phyloP scores from a whole-genome alignment of 2,888 invertebrate species.

The Tetranychus truncatus region DNA sequence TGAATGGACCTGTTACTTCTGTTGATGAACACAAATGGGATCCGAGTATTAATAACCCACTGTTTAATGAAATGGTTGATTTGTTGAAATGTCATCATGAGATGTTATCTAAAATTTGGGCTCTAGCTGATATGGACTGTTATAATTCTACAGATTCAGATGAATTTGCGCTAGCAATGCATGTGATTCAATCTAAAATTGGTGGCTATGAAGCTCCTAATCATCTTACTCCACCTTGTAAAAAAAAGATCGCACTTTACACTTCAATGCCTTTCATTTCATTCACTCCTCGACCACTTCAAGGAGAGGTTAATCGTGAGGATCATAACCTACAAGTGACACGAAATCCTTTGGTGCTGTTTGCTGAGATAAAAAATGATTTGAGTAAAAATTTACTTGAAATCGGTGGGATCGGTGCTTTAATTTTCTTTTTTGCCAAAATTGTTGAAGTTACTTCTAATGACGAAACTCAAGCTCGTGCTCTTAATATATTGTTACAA shows the following conservation, averaged over 20 bases:
- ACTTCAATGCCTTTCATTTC: constrained; percentile 4
- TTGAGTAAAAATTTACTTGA: constrained; percentile 12
- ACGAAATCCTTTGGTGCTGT: neutral
- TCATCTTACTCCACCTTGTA: no score
- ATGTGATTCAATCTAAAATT: no score
- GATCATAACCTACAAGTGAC: neutral
- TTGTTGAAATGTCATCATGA: neutral
- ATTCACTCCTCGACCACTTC: neutral
- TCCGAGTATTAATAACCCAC: neutral
- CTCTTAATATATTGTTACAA: constrained; percentile 22
- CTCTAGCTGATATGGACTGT: no score
- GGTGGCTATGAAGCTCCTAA: no score
- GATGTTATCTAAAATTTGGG: no score
- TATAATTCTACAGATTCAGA: no score
- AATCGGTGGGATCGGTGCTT: constrained; percentile 18
- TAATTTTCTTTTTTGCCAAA: constrained; percentile 19
- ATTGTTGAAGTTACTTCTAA: constrained; percentile 21
- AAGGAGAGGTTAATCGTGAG: no score
- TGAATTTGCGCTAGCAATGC: no score
- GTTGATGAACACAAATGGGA: neutral
- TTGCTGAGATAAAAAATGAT: neutral
- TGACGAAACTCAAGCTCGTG: constrained; percentile 16
- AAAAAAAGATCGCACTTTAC: neutral
- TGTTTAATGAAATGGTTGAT: neutral
- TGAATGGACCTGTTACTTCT: neutral